phyloP scores from a whole-genome alignment of 2,888 invertebrate species.

The Drosophila meridionalis region DNA sequence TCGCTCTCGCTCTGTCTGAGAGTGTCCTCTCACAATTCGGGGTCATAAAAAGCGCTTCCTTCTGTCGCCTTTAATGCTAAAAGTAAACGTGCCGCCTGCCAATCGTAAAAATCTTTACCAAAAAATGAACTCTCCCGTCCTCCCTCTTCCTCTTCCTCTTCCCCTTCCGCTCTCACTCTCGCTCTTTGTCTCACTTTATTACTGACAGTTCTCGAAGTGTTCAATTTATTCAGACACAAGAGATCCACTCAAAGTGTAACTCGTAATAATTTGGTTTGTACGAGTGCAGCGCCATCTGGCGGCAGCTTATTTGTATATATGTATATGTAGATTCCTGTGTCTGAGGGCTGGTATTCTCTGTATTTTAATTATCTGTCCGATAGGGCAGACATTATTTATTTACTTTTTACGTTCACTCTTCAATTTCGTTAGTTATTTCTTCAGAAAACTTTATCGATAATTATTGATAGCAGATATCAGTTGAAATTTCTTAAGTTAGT shows the following conservation, averaged over 20 bases:
- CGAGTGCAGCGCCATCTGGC: conserved; percentile 21
- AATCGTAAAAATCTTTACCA: conserved; percentile 60
- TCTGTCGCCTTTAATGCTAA: conserved; percentile 61
- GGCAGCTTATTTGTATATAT: conserved; percentile 19
- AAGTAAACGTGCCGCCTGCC: conserved; percentile 69
- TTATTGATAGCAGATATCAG: neutral
- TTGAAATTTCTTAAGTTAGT: neutral
- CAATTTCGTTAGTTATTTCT: too few relatives aligned
- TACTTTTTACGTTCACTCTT: neutral
- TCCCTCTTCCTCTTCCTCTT: neutral
- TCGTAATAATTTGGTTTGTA: conserved; percentile 23
- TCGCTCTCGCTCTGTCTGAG: conserved; percentile 4
- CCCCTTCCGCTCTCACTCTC: neutral
- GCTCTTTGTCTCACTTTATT: neutral
- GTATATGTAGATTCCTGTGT: neutral
- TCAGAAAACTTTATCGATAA: neutral
- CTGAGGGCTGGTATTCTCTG: neutral
- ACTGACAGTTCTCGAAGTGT: conserved; percentile 6
- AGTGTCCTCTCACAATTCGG: conserved; percentile 29
- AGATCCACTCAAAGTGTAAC: conserved; percentile 23
- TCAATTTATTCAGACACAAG: conserved; percentile 26
- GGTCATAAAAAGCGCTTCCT: conserved; percentile 40
- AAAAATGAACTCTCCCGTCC: conserved; percentile 16
- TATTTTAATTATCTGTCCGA: conserved; percentile 8
- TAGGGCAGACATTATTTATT: neutral